These are phyloP conservation scores for Ibycter americanus DNA, from an alignment of 2,797 vertebrate species.

Conservation along the genomic window DNA sequence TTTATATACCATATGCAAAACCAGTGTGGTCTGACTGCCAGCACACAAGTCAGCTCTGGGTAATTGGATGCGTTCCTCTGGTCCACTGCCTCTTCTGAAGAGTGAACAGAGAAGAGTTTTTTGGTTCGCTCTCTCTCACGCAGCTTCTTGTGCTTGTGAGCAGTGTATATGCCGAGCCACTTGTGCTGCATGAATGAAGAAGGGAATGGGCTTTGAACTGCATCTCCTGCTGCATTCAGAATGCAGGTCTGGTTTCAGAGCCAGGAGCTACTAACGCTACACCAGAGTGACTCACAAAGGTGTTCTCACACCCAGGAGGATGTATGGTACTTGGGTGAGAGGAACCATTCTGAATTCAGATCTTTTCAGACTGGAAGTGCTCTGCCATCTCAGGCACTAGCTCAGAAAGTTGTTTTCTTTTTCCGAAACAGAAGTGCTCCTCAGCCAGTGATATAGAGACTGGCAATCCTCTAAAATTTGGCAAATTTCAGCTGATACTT, in stretches of 20 bases:
- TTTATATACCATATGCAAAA: background rate
- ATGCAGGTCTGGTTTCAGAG: background rate
- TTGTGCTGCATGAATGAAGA: background rate
- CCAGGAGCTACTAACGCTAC: background rate
- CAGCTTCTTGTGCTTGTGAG: background rate
- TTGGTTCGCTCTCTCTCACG: background rate
- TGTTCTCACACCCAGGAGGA: background rate
- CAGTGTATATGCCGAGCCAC: accelerated
- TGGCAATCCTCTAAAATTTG: background rate
- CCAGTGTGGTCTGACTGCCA: background rate
- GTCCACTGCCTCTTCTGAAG: background rate
- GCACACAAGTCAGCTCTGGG: background rate
- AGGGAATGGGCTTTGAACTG: background rate
- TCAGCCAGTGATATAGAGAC: background rate
- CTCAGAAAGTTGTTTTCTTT: background rate
- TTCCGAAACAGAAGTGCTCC: background rate
- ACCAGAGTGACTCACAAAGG: background rate
- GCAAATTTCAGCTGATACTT: background rate
- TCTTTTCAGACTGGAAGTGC: background rate
- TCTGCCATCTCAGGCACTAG: background rate
- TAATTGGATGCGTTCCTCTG: background rate
- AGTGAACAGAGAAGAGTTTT: background rate
- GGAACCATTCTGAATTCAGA: background rate
- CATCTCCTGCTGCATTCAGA: background rate
- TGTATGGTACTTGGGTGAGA: accelerated